Base-by-base conservation (phyloP, 2,797 vertebrate genomes). In the Tragopan temminckii region DNA sequence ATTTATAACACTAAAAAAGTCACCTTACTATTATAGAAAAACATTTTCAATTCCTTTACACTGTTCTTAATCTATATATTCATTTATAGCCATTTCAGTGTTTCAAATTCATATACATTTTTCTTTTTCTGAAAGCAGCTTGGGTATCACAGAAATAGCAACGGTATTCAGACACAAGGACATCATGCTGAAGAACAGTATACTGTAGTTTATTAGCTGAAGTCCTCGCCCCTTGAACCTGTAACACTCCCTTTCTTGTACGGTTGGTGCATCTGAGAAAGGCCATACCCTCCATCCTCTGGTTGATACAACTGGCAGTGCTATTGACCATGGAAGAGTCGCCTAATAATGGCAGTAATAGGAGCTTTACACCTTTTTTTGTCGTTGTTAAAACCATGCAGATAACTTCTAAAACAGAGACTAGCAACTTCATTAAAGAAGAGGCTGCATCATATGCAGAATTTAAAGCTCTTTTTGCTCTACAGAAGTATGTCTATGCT, bases 1-100 rank as follows among this genome's bases (percentile, higher is more conserved):
- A 58, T 85, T 86, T 45, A 13, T 27, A 90, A 71, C 15, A 72
- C 9, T 74, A 57, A 7, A 58, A 94, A 92, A 78, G 11, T 19
- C 5, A 64, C 4, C 9, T 40, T 64, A 67, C 52, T 86, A 29
- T 78, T 77, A 80, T 21, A 79, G 88, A 59, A 89, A 64, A 78
- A 3, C 45, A 62, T 31, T 71, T 31, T 66, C 38, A 64, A 43
- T 20, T 25, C 13, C 35, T 79, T 88, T 33, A 62, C 6, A 9
- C 40, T 79, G 83, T 84, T 55, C 11, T 81, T 79, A 3, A 7
- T n/a, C 18, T 62, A 1, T 46, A 62, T 19, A 48, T 87, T 87
- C 25, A 64, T 10, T 35, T 50, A 27, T 19, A 67, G 12, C 10
- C 13, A 70, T 14, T 50, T 61, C 24, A 62, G 12, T 19, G 57